These are phyloP conservation scores for Callinectes sapidus DNA, from an alignment of 2,888 invertebrate species.

Conservation along the genomic window DNA sequence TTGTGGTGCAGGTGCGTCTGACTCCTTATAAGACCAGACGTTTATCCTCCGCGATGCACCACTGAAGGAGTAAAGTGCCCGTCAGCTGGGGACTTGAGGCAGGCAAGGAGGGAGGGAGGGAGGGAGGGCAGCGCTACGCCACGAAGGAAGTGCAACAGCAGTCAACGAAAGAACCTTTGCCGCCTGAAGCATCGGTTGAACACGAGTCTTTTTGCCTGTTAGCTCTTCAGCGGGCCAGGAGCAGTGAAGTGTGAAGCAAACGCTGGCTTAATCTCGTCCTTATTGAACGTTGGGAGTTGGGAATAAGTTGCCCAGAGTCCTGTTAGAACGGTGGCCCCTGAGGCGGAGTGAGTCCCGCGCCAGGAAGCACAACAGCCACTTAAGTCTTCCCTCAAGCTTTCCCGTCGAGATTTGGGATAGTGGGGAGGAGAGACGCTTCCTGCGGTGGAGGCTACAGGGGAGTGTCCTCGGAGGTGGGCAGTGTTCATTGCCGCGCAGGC, in stretches of 20 bases:
- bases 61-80: conserved; percentile 13
- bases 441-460: not conserved
- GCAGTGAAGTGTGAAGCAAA: conserved; percentile 44
- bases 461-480: conserved; percentile 24
- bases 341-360: conserved; percentile 7
- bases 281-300: conserved; percentile 12
- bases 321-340: conserved; percentile 10
- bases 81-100: not conserved
- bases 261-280: conserved; percentile 14
- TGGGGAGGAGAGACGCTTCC: not conserved
- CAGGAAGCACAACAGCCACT: not conserved
- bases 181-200: not conserved
- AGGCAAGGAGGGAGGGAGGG: not conserved
- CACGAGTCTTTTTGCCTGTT: conserved; percentile 30
- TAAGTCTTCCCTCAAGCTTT: not conserved
- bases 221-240: conserved; percentile 28
- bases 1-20: conserved; percentile 31
- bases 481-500: conserved; percentile 11
- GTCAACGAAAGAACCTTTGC: not conserved
- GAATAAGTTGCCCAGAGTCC: not conserved
- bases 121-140: conserved; percentile 15
- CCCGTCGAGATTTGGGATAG: not conserved
- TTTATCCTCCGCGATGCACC: conserved; percentile 33
- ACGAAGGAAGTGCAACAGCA: conserved; percentile 19
- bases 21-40: conserved; percentile 13